Conservation (phyloP, 2,113 vertebrate genomes). For the Larimichthys polyactis region DNA sequence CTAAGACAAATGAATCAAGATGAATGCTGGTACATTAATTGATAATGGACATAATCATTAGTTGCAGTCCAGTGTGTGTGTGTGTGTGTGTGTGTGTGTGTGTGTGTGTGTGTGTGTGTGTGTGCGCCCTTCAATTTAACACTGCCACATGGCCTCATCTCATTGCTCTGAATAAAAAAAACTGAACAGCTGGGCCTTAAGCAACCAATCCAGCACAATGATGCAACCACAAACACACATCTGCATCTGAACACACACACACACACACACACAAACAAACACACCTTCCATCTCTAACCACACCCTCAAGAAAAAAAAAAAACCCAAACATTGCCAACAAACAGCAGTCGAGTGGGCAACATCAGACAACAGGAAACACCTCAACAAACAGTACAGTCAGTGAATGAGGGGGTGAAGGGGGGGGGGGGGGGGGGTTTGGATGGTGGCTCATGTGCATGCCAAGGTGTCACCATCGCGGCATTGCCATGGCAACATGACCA, state of each 20-base stretch:
- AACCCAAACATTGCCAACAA: neutral
- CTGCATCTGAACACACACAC: neutral
- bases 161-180: constrained; percentile 22
- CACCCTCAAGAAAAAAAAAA: neutral
- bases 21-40: neutral
- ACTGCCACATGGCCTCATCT: constrained; percentile 28
- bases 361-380: constrained; percentile 10
- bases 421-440: neutral
- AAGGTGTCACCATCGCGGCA: neutral
- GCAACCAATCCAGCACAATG: constrained; percentile 9
- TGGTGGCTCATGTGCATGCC: constrained; percentile 30
- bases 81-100: neutral
- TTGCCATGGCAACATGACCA: constrained; percentile 24
- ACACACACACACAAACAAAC: neutral
- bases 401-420: neutral
- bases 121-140: constrained; percentile 3
- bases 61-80: neutral
- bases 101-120: neutral
- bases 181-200: constrained; percentile 60
- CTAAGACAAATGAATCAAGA: neutral
- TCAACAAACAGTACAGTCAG: constrained; percentile 2
- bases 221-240: constrained; percentile 36
- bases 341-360: neutral
- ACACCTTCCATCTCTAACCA: neutral
- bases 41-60: neutral